A percentile compares a stretch with the other conserved stretches of the same genome.
Conservation (phyloP, 2,888 invertebrate species). For the Marronus borbonicus region DNA sequence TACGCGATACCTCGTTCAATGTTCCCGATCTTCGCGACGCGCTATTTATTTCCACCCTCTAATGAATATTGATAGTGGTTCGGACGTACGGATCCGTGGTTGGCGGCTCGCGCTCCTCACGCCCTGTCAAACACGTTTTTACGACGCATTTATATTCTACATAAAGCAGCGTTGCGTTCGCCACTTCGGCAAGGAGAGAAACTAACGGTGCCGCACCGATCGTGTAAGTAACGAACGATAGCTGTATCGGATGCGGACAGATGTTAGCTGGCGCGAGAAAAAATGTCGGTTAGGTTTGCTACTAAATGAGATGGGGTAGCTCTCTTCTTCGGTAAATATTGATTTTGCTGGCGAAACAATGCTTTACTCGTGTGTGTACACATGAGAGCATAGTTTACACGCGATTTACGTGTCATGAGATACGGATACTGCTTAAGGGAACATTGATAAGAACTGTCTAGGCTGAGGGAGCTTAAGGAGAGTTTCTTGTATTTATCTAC, state of each 20-base stretch:
- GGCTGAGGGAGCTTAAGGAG: too few relatives aligned
- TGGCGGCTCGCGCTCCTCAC: not conserved
- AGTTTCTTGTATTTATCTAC: too few relatives aligned
- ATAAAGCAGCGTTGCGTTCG: too few relatives aligned
- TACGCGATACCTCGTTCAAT: not conserved
- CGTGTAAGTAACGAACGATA: constrained; percentile 5
- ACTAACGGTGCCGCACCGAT: not conserved
- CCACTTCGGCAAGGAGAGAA: too few relatives aligned
- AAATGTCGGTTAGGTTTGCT: not conserved
- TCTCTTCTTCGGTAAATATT: constrained; percentile 16
- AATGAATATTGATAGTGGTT: constrained; percentile 16
- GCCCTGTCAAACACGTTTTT: constrained; percentile 5
- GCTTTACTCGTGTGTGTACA: not conserved
- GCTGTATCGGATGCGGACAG: not conserved
- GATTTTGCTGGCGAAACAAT: constrained; percentile 18
- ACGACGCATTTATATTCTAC: constrained; percentile 17
- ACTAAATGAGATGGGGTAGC: not conserved
- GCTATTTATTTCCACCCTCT: constrained; percentile 10
- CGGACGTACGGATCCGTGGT: too few relatives aligned
- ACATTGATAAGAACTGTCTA: too few relatives aligned
- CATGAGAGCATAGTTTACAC: not conserved
- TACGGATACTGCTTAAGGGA: too few relatives aligned
- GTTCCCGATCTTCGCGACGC: not conserved
- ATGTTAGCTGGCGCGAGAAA: not conserved
- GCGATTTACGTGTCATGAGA: too few relatives aligned